Percentiles rank a stretch among this genome's conserved stretches.
Conservation (phyloP, 2,797 vertebrate genomes). For the Toxotes lorentzi region DNA sequence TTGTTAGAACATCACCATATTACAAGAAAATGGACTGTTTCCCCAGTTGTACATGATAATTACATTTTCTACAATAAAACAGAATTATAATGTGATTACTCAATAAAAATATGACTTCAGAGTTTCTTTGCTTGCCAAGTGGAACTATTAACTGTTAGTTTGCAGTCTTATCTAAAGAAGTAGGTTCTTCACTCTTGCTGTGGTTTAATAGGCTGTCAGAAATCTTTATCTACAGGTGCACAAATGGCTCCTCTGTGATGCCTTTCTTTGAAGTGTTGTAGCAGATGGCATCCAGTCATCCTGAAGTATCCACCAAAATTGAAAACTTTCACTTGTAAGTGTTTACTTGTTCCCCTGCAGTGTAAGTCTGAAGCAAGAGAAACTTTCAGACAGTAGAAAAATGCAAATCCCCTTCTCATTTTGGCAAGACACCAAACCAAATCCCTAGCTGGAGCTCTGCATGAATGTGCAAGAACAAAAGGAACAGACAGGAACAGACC, state of each 20-base stretch:
- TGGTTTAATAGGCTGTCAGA: slow-evolving; percentile 22
- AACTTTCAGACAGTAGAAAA: slow-evolving; percentile 28
- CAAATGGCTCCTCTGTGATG: slow-evolving; percentile 2
- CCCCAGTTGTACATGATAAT: background rate
- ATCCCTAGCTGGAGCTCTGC: slow-evolving; percentile 9
- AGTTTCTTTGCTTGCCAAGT: background rate
- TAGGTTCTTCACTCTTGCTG: background rate
- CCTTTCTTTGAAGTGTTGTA: background rate
- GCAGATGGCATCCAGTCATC: background rate
- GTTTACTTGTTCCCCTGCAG: slow-evolving; percentile 4
- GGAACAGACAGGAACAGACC: too few relatives aligned
- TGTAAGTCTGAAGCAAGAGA: background rate
- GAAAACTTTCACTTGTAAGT: background rate
- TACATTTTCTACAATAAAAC: background rate
- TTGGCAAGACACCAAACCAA: slow-evolving; percentile 29
- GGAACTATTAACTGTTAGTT: background rate
- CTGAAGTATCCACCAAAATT: slow-evolving; percentile 1
- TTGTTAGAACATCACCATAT: background rate
- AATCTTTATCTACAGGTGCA: slow-evolving; percentile 34
- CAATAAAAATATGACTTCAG: background rate
- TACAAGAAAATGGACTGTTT: background rate
- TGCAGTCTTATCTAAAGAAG: background rate
- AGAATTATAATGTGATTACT: slow-evolving; percentile 2
- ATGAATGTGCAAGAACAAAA: slow-evolving; percentile 36
- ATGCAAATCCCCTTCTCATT: background rate